A percentile compares a stretch with the other conserved stretches of the same genome.
These are phyloP conservation scores for Albula goreensis DNA, from an alignment of 2,113 vertebrate genomes.

Conservation along the genomic window DNA sequence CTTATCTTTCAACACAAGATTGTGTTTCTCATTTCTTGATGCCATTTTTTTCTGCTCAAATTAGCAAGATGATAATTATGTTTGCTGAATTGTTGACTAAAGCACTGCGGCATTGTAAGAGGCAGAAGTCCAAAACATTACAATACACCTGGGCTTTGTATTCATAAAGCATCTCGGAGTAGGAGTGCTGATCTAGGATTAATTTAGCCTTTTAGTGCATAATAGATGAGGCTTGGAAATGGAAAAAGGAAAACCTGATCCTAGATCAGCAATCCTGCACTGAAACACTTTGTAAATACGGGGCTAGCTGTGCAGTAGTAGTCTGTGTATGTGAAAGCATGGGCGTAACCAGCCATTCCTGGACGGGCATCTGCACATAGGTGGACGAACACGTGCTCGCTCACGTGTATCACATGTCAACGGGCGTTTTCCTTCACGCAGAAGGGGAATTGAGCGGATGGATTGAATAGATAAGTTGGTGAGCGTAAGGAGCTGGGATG, in stretches of 20 bases:
- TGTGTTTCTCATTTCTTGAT: background rate
- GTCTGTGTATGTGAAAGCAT: background rate
- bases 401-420: background rate
- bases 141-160: background rate
- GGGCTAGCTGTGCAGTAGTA: background rate
- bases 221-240: background rate
- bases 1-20: background rate
- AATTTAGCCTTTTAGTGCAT: background rate
- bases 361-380: background rate
- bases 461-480: slow-evolving; percentile 1
- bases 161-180: background rate
- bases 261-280: background rate
- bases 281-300: background rate
- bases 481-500: background rate
- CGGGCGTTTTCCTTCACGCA: background rate
- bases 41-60: background rate
- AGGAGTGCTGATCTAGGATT: background rate
- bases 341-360: background rate
- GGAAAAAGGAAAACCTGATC: background rate
- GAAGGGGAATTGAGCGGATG: background rate
- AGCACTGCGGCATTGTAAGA: background rate
- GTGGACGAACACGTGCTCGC: background rate
- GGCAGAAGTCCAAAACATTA: background rate
- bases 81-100: background rate
- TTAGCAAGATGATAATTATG: background rate